phyloP scores from a whole-genome alignment of 2,113 vertebrate species.

The Nestor notabilis region DNA sequence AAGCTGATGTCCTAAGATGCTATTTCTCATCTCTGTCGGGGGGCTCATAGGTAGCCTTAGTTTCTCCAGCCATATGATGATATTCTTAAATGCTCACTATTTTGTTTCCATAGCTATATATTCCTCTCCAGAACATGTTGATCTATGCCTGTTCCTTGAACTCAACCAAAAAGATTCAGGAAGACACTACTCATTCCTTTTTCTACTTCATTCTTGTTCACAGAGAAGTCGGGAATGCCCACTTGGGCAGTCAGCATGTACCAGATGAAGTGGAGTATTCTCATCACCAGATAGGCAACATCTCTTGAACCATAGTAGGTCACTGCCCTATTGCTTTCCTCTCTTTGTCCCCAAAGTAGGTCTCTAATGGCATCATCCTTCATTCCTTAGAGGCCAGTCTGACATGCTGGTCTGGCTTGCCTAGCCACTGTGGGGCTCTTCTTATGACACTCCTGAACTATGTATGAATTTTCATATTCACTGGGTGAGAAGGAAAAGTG shows the following conservation, averaged over 20 bases:
- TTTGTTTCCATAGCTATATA: not conserved
- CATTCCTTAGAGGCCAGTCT: not conserved
- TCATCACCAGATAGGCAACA: not conserved
- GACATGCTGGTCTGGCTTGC: not conserved
- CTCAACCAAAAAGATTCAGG: not conserved
- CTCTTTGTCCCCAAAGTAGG: not conserved
- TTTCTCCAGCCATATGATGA: not conserved
- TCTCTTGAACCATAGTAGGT: not conserved
- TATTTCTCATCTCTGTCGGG: not conserved
- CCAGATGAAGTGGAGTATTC: not conserved
- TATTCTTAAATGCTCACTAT: not conserved
- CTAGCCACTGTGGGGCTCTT: not conserved
- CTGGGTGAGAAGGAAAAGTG: not conserved
- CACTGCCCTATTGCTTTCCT: not conserved
- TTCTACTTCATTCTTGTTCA: not conserved
- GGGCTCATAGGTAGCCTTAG: not conserved
- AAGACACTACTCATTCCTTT: not conserved
- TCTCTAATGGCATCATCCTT: not conserved
- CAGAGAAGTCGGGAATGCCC: not conserved
- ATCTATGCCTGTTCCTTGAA: not conserved
- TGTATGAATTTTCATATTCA: not conserved
- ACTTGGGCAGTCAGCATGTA: not conserved
- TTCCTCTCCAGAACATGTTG: not conserved
- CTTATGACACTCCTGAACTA: not conserved
- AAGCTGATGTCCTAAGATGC: not conserved